Evolutionary conservation across 2,113 vertebrate species (phyloP).

Genomic region (Tricholaema leucomelas): DNA sequence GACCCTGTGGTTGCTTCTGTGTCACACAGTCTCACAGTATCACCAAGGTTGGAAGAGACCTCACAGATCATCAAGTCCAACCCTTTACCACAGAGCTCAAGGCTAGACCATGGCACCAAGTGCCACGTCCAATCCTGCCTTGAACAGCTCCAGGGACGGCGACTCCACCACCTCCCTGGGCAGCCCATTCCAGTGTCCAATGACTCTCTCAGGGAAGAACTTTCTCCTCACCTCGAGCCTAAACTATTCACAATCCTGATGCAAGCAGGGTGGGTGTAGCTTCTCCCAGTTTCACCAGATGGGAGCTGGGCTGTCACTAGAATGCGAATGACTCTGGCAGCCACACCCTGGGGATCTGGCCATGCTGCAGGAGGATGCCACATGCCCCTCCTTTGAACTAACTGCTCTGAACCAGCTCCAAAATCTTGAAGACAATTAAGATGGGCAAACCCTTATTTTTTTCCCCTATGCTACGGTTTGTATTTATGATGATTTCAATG

Average conservation of each 20-base stretch:
- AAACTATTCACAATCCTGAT: neutral
- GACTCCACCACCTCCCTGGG: no score
- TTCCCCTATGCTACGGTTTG: neutral
- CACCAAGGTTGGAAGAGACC: no score
- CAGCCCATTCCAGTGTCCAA: no score
- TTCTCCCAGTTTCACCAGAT: neutral
- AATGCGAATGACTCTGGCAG: neutral
- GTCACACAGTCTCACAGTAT: no score
- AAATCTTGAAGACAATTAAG: neutral
- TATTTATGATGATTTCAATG: neutral
- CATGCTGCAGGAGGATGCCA: neutral
- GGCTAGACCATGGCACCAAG: no score
- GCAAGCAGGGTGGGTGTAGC: neutral
- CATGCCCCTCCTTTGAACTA: rapidly evolving
- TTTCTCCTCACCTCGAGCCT: no score
- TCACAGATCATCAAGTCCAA: no score
- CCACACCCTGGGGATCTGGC: rapidly evolving
- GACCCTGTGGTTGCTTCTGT: neutral
- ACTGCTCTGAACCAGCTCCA: neutral
- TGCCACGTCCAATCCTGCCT: no score
- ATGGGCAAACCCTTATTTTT: neutral
- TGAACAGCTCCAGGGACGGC: no score
- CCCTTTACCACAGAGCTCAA: no score
- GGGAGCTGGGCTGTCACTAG: neutral
- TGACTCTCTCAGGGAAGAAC: no score